These are phyloP conservation scores for Adrianichthys oophorus DNA, from an alignment of 2,797 vertebrate species.

Conservation along the genomic window DNA sequence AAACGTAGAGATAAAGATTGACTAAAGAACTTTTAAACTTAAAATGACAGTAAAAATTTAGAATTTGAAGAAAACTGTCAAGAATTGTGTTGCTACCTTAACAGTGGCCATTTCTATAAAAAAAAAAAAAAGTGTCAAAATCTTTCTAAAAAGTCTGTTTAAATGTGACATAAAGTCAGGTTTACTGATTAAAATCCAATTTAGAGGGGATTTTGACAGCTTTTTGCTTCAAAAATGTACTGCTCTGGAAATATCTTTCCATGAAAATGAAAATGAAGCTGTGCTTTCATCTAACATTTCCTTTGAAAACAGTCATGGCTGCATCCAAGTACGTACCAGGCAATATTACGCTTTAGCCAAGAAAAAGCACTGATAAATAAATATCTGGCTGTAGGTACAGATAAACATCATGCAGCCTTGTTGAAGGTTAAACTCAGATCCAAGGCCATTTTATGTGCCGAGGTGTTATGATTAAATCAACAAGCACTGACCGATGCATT, in stretches of 20 bases:
- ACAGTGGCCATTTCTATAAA: too few relatives aligned
- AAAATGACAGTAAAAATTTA: background rate
- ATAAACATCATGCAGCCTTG: constrained; percentile 33
- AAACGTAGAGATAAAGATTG: background rate
- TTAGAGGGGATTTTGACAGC: too few relatives aligned
- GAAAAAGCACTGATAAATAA: constrained; percentile 17
- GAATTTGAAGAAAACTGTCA: background rate
- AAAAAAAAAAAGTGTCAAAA: too few relatives aligned
- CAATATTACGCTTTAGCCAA: background rate
- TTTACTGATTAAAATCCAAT: too few relatives aligned
- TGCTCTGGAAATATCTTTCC: too few relatives aligned
- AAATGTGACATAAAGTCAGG: too few relatives aligned
- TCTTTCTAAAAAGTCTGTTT: too few relatives aligned
- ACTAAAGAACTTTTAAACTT: background rate
- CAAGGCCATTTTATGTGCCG: constrained; percentile 54
- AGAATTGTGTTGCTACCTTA: background rate
- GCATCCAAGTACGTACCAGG: too few relatives aligned
- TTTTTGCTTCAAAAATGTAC: too few relatives aligned
- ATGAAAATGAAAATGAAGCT: too few relatives aligned
- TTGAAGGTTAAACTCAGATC: constrained; percentile 61
- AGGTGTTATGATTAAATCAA: constrained; percentile 71
- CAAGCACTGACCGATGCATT: constrained; percentile 62
- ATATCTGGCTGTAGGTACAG: constrained; percentile 17
- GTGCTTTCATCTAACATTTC: too few relatives aligned
- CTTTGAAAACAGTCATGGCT: too few relatives aligned